Base-by-base conservation (phyloP, 2,888 invertebrate species). In the Sericinus montela region DNA sequence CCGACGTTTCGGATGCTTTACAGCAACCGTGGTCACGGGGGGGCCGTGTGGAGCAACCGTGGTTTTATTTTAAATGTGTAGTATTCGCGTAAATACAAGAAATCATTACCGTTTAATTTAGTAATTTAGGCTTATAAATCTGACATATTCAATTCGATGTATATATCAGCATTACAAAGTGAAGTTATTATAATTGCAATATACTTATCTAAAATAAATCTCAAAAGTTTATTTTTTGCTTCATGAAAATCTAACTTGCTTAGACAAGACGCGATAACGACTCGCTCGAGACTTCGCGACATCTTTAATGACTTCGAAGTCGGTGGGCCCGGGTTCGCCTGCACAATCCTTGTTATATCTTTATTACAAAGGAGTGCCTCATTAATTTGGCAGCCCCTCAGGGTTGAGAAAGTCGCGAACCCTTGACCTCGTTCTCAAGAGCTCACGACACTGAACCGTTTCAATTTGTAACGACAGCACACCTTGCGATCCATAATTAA, bases 331-430 rank as follows among this genome's bases (percentile, higher is more conserved):
- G 69, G 75, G 79, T 76, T 85, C 82, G 85, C 87, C 87, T 89
- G 89, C 88, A 82, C 87, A 82, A 77, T 84, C 85, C 89, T 89
- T 89, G 88, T 89, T 88, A 87, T 88, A 86, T 89, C 87, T 89
- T 89, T 89, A 89, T 89, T 87, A 89, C 89, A 89, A 89, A 89
- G 86, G 85, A 88, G 87, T 87, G 80, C 80, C 89, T 89, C 89
- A 89, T 89, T 89, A 89, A 89, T 89, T 89, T 89, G 88, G 87
- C 79, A 85, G 73, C 84, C 87, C 85, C 88, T 88, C 78, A 80
- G 83, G 85, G 81, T 82, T 82, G 83, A 79, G 76, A 55, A 67
- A 78, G 80, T 79, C 76, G 79, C 77, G 80, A 84, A 83, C 86
- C 83, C 89, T 88, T 87, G 88, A 87, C 88, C 87, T 81, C 80